Base-by-base conservation (phyloP, 2,888 invertebrate species). In the Drosophila koepferae region DNA sequence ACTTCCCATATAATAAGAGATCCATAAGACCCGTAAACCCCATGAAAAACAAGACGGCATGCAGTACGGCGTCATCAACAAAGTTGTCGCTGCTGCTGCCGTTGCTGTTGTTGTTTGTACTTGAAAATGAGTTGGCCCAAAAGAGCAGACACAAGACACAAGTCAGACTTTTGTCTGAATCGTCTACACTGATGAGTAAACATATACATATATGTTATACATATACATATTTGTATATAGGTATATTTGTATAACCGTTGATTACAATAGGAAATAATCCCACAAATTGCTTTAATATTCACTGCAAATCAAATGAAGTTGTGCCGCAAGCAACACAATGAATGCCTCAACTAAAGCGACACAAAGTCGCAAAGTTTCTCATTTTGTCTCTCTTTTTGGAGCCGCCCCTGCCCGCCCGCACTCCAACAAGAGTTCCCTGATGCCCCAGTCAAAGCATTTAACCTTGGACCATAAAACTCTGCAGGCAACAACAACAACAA, bases 191-290 rank as follows among this genome's bases (percentile, higher is more conserved):
- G 63, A 63, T 60, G 60, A 60, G 60, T 20, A 49, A 2, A 56
- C 31, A 34, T 12, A n/a, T 28, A 23, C n/a, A 36, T 16, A 36
- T 16, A 16, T 10, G 14, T 10, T 20, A 3, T 16, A 14, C 3
- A 12, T 38, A 28, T 14, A 8, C 7, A 5, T 40, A 2, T 14
- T 2, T 31, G 2, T 48, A 20, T 28, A 6, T 28, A 28, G 28
- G 38, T 40, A 16, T 40, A 40, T 49, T 81, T 77, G 59, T 68
- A 81, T 76, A 77, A 76, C 44, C 79, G 77, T 73, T 87, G 82
- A 90, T 90, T 90, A 90, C 90, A 89, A 89, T 90, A 86, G 90
- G 83, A 90, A 89, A 90, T 89, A 89, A 90, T 88, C 83, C 83
- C 88, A 90, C 89, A 90, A 90, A 89, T 90, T 85, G 85, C 89